Conservation (phyloP, 2,797 vertebrate species). For the Poeciliopsis turneri region DNA sequence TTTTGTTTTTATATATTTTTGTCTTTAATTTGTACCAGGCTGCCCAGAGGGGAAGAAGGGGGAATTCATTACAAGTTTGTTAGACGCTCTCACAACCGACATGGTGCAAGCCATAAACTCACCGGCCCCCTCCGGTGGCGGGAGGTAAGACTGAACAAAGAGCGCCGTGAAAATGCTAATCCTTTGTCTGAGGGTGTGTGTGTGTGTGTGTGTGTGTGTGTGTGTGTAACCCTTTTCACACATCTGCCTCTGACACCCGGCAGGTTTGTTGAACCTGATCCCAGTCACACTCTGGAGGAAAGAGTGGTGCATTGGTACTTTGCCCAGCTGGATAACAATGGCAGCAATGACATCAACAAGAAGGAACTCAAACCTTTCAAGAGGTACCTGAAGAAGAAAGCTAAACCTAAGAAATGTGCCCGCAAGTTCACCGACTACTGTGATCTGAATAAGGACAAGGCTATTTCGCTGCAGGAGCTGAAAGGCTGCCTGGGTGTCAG, state of each 20-base stretch:
- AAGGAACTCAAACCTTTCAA: constrained; percentile 97
- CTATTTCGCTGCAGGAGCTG: constrained; percentile 92
- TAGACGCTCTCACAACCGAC: constrained; percentile 98
- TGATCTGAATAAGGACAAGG: constrained; percentile 97
- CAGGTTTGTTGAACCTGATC: constrained; percentile 97
- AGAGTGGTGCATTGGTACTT: constrained; percentile 98
- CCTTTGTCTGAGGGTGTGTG: not conserved
- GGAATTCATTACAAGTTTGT: constrained; percentile 97
- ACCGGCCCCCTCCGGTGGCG: constrained; percentile 92
- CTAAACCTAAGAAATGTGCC: constrained; percentile 97
- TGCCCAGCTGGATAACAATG: constrained; percentile 93
- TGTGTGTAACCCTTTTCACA: not conserved
- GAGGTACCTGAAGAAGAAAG: constrained; percentile 97
- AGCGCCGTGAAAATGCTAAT: not conserved
- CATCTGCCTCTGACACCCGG: not conserved
- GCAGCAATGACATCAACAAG: constrained; percentile 94
- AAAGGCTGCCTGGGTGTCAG: constrained; percentile 97
- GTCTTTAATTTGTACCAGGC: constrained; percentile 81
- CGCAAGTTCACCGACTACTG: constrained; percentile 98
- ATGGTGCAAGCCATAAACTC: constrained; percentile 99
- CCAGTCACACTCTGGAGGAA: constrained; percentile 96
- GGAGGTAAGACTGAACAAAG: constrained; percentile 86
- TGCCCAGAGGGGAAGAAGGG: constrained; percentile 97
- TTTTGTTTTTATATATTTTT: constrained; percentile 30
- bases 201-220: not conserved